Conservation (phyloP, 1,140 invertebrate genomes). For the Rhynchophorus ferrugineus region DNA sequence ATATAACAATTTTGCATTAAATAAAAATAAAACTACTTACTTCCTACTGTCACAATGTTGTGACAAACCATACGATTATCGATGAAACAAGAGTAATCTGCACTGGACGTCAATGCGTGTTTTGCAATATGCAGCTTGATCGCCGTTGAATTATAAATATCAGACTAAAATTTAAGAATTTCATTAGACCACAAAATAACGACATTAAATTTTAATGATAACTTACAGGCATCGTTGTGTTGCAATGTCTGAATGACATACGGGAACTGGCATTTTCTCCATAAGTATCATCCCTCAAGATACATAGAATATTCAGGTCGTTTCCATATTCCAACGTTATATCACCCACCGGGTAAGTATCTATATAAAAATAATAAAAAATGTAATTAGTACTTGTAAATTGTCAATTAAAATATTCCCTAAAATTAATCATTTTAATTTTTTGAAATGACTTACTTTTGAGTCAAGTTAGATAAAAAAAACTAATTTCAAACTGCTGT, state of each 20-base stretch:
- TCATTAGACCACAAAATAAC: background rate
- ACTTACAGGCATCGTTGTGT: conserved; percentile 1
- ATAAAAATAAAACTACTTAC: conserved; percentile 11
- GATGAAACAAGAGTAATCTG: conserved; percentile 8
- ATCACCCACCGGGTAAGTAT: conserved; percentile 21
- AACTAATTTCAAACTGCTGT: no score
- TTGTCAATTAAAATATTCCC: no score
- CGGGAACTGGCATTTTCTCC: conserved; percentile 6
- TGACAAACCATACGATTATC: conserved; percentile 8
- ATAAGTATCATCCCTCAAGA: conserved; percentile 8
- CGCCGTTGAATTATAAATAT: conserved; percentile 11
- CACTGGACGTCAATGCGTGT: background rate
- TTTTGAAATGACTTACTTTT: no score
- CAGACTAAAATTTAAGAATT: conserved; percentile 8
- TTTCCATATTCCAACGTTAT: conserved; percentile 16
- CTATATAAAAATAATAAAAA: conserved; percentile 14
- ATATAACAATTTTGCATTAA: background rate
- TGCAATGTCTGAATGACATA: background rate
- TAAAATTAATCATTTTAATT: no score
- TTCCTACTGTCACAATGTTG: conserved; percentile 16
- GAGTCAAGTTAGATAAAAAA: no score
- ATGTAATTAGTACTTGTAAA: background rate
- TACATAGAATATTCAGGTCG: conserved; percentile 14
- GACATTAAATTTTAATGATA: background rate
- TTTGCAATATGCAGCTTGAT: conserved; percentile 10